phyloP scores from a whole-genome alignment of 2,797 vertebrate species.

The Gymnopithys bicolor region DNA sequence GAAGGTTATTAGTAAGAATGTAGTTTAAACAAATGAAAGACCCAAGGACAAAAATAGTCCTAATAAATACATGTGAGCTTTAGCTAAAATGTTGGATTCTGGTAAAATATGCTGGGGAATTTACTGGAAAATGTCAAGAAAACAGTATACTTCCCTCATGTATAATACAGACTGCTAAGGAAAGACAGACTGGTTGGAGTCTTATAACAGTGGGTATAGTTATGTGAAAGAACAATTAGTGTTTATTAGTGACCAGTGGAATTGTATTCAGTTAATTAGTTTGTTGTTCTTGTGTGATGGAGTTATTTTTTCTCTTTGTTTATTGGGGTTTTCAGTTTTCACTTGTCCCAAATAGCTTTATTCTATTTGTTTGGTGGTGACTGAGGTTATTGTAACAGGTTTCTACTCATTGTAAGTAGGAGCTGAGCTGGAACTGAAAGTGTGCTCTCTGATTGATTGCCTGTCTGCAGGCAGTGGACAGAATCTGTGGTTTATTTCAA shows the following conservation, averaged over 20 bases:
- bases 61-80: neutral
- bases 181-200: neutral
- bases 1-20: neutral
- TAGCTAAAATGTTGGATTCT: neutral
- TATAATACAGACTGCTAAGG: neutral
- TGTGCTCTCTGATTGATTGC: conserved; percentile 79
- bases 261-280: neutral
- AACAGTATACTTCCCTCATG: neutral
- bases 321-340: neutral
- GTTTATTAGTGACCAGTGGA: neutral
- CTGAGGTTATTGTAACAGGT: conserved; percentile 77
- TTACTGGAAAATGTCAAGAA: neutral
- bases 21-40: neutral
- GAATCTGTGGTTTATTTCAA: conserved; percentile 75
- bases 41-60: neutral
- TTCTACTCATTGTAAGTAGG: conserved; percentile 69
- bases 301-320: neutral
- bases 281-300: neutral
- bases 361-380: conserved; percentile 66
- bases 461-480: conserved; percentile 73
- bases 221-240: neutral
- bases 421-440: conserved; percentile 78
- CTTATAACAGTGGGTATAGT: neutral
- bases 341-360: conserved; percentile 31
- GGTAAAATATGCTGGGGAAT: neutral